Base-by-base conservation (phyloP, 2,113 vertebrate genomes). In the Microtus montanus region DNA sequence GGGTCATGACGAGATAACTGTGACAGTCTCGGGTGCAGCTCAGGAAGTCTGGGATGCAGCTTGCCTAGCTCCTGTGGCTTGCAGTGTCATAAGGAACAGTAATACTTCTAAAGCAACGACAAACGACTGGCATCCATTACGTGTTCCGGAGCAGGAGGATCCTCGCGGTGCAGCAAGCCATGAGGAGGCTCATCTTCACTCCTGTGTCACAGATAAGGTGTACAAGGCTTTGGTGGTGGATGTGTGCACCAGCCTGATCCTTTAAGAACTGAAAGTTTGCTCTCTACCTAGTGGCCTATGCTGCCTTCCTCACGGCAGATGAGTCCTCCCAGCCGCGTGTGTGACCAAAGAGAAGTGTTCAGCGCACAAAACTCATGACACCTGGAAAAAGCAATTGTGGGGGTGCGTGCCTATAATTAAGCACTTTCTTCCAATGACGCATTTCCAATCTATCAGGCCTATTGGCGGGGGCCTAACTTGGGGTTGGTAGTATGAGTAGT, bases 161-260 rank as follows among this genome's bases (percentile, higher is more conserved):
- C 10, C 68, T 58, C 44, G 52, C 2, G 80, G 63, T 19, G 17
- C 68, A 75, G 33, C 22, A 83, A 75, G 30, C 22, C 70, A 58
- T 0, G n/a, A n/a, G 14, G 33, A 5, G 33, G 14, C 0, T 44
- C 10, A 9, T 35, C 17, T 74, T 12, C 33, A 13, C 13, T 61
- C 86, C 70, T 24, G 11, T 20, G 85, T 68, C 0, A 0, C 24
- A 84, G 58, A 44, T 33, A 9, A 85, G 15, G 82, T 5, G 3
- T 33, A 7, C 3, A 87, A 35, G 22, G 28, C 80, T 38, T 10
- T 3, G 13, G 33, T 10, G 10, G 10, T 10, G 26, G 70, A 26
- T 44, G 2, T 15, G 4, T 26, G 58, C 33, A 7, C 58, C 63
- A 82, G 15, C 9, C 52, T 22, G 7, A 22, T 61, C 33, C 82